Evolutionary conservation across 2,113 vertebrate genomes (phyloP).

Genomic region (Chaenogobius annularis): DNA sequence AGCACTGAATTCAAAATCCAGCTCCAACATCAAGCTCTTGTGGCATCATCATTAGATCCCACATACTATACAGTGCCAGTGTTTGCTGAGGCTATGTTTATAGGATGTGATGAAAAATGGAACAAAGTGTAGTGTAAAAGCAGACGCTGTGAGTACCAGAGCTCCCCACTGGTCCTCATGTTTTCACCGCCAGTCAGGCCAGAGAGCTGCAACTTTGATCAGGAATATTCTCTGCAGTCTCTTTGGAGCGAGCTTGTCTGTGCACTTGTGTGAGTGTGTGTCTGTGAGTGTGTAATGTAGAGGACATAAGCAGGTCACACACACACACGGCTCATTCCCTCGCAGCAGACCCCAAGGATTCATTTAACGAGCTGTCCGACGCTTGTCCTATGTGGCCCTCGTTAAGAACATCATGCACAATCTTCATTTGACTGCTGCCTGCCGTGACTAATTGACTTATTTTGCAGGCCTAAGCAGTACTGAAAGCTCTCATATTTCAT

Average conservation of each 20-base stretch:
- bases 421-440: constrained; percentile 73
- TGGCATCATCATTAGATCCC: constrained; percentile 39
- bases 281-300: constrained; percentile 52
- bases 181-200: constrained; percentile 43
- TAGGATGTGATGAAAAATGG: constrained; percentile 47
- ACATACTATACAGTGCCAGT: constrained; percentile 16
- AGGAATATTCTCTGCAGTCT: constrained; percentile 53
- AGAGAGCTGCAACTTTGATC: constrained; percentile 60
- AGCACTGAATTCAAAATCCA: constrained; percentile 10
- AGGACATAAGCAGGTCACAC: constrained; percentile 74
- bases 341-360: constrained; percentile 73
- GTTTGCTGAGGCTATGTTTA: constrained; percentile 40
- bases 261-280: constrained; percentile 11
- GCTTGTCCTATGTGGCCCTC: constrained; percentile 70
- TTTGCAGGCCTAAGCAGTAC: constrained; percentile 70
- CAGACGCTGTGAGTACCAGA: constrained; percentile 30
- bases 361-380: constrained; percentile 78
- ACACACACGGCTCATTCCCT: constrained; percentile 71
- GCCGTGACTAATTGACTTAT: constrained; percentile 77
- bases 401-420: constrained; percentile 74
- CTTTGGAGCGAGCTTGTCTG: constrained; percentile 44
- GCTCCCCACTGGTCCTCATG: constrained; percentile 42
- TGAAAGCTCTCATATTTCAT: constrained; percentile 74
- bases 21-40: constrained; percentile 29
- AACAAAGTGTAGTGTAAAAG: constrained; percentile 25